phyloP scores from a whole-genome alignment of 2,113 vertebrate species.

The Nicator chloris region DNA sequence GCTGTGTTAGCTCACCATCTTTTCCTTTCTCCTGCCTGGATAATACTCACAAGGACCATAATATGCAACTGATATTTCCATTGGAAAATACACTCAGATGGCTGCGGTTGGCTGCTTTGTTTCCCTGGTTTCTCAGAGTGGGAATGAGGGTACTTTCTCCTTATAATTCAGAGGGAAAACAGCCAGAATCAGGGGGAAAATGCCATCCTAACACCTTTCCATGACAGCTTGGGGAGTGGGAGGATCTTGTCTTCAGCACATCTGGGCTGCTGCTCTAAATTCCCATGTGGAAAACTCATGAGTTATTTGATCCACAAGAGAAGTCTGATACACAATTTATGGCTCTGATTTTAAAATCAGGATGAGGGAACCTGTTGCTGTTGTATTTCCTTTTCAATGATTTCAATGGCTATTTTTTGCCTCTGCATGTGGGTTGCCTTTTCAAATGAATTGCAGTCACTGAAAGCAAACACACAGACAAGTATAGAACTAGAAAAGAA shows the following conservation, averaged over 20 bases:
- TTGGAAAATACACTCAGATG: not conserved
- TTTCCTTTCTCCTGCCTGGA: not conserved
- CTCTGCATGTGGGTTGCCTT: not conserved
- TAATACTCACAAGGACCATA: not conserved
- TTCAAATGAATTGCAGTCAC: not conserved
- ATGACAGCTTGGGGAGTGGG: not conserved
- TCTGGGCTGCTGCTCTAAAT: not conserved
- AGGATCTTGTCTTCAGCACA: accelerated
- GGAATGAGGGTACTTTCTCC: not conserved
- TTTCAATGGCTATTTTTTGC: not conserved
- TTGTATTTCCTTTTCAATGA: not conserved
- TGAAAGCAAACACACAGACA: not conserved
- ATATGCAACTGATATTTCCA: accelerated
- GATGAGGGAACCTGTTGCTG: not conserved
- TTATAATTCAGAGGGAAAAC: not conserved
- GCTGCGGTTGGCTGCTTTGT: not conserved
- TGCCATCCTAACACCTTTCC: not conserved
- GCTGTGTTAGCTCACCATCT: not conserved
- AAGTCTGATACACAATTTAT: too few species aligned
- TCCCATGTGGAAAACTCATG: accelerated
- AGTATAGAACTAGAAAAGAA: not conserved
- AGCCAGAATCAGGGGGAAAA: not conserved
- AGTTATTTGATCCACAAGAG: not conserved
- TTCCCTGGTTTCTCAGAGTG: not conserved
- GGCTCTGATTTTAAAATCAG: not conserved